phyloP scores from a whole-genome alignment of 2,888 invertebrate genomes.

The Mythimna impura region DNA sequence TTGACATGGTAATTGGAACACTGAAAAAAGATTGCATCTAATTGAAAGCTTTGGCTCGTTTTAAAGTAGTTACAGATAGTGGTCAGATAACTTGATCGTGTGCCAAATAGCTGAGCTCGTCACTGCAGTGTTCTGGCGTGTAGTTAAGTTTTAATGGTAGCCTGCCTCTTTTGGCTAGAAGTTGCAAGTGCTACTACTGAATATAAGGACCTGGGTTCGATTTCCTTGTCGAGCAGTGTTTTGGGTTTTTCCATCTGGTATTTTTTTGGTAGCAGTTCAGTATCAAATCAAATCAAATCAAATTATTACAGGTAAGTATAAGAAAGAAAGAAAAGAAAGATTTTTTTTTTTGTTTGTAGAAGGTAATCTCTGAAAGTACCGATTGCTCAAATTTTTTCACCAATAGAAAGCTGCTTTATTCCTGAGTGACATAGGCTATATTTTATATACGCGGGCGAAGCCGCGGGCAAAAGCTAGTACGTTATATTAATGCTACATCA shows the following conservation, averaged over 20 bases:
- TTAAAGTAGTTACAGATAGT: conserved; percentile 2
- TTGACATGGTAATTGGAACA: conserved; percentile 32
- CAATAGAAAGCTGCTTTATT: too few relatives aligned
- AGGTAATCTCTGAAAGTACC: too few relatives aligned
- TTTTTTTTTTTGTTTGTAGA: too few relatives aligned
- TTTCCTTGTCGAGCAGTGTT: neutral
- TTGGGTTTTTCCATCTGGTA: neutral
- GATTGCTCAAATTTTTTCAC: too few relatives aligned
- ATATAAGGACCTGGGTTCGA: neutral
- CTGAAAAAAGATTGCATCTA: conserved; percentile 38
- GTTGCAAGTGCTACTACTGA: neutral
- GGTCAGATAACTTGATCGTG: conserved; percentile 15
- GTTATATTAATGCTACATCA: neutral
- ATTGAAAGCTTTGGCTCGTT: conserved; percentile 18
- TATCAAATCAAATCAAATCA: neutral
- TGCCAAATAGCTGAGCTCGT: conserved; percentile 22
- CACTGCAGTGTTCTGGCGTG: neutral
- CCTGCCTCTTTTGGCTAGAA: neutral
- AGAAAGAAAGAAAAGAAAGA: too few relatives aligned
- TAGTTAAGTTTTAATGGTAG: conserved; percentile 8
- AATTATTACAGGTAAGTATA: too few relatives aligned
- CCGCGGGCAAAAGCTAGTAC: too few relatives aligned
- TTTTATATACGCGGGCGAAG: too few relatives aligned
- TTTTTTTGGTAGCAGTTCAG: neutral
- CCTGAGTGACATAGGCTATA: too few relatives aligned